These are phyloP conservation scores for Dicyrtomina minuta DNA, from an alignment of 2,888 invertebrate genomes.

Conservation along the genomic window DNA sequence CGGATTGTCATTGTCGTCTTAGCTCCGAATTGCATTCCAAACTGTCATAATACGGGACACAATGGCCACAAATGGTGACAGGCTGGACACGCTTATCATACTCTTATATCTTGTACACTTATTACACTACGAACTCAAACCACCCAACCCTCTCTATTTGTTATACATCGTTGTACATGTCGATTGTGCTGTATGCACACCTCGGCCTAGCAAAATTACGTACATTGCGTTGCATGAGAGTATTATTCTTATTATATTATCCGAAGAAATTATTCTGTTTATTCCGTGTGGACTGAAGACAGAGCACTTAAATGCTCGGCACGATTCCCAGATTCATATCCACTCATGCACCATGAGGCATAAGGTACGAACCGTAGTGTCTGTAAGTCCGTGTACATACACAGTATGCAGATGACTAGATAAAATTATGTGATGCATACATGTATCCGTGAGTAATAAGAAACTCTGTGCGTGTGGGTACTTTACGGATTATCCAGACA, in stretches of 20 bases:
- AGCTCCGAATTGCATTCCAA: slow-evolving; percentile 13
- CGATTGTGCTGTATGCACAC: neutral
- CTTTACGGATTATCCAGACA: slow-evolving; percentile 24
- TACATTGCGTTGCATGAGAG: no score
- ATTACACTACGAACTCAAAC: neutral
- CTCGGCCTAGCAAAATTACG: no score
- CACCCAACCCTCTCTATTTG: neutral
- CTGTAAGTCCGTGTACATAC: neutral
- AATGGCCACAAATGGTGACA: slow-evolving; percentile 30
- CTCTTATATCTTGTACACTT: neutral
- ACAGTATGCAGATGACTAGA: neutral
- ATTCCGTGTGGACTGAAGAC: neutral
- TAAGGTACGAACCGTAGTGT: no score
- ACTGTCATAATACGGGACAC: slow-evolving; percentile 32
- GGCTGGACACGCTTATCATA: slow-evolving; percentile 23
- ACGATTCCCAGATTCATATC: slow-evolving; percentile 22
- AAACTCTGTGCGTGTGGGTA: slow-evolving; percentile 22
- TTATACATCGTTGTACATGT: neutral
- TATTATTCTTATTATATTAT: no score
- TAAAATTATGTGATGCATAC: neutral
- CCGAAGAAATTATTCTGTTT: no score
- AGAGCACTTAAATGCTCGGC: neutral
- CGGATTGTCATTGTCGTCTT: neutral
- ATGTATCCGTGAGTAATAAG: neutral
- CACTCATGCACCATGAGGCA: slow-evolving; percentile 6